Evolutionary conservation across 1,140 invertebrate genomes (phyloP).

Genomic region (Acromyrmex echinatior): DNA sequence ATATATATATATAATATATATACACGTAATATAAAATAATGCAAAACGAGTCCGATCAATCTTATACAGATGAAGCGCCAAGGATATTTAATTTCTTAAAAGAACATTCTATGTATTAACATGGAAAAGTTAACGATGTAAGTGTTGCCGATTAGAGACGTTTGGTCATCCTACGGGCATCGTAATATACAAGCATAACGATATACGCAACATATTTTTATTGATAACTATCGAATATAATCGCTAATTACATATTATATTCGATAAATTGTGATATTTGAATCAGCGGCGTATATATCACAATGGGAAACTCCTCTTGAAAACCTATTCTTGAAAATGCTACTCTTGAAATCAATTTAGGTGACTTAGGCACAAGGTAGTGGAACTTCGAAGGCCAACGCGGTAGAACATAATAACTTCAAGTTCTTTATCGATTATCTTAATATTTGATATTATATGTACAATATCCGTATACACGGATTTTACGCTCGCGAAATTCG

Average conservation of each 20-base stretch:
- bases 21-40: constrained; percentile 9
- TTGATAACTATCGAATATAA: constrained; percentile 73
- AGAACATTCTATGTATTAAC: constrained; percentile 27
- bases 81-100: background rate
- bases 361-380: constrained; percentile 42
- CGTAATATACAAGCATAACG: constrained; percentile 23
- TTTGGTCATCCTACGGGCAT: constrained; percentile 35
- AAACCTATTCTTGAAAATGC: constrained; percentile 26
- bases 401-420: constrained; percentile 58
- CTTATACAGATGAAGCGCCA: background rate
- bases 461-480: constrained; percentile 59
- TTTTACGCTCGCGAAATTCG: constrained; percentile 56
- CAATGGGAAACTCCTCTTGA: constrained; percentile 43
- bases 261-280: constrained; percentile 83
- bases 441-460: constrained; percentile 75
- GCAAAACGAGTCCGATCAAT: constrained; percentile 3
- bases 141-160: background rate
- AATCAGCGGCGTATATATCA: constrained; percentile 74
- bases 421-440: constrained; percentile 70
- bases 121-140: constrained; percentile 5
- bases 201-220: constrained; percentile 68
- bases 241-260: constrained; percentile 82
- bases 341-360: constrained; percentile 67
- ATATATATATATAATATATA: background rate
- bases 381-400: background rate